Base-by-base conservation (phyloP, 2,797 vertebrate species). In the Emydoidea blandingii region DNA sequence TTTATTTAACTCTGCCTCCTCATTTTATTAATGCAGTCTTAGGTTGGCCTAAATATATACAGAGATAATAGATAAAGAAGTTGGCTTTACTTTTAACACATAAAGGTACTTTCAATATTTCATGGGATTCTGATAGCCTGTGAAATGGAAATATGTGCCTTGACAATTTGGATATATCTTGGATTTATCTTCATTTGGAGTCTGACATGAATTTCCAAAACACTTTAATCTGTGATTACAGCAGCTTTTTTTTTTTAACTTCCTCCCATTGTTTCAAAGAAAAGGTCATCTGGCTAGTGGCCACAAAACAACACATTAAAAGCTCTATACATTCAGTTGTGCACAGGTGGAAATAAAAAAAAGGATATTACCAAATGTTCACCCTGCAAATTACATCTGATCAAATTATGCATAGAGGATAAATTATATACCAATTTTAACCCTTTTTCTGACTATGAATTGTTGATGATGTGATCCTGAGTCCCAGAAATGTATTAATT, bases 251-350 rank as follows among this genome's bases (percentile, higher is more conserved):
- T 86, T 56, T 65, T 91, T 93, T 88, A 84, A 82, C 90, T 97
- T 98, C 96, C 96, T 97, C 47, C 95, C 82, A 97, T 97, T 98
- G 96, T 98, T 96, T 34, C 2, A 62, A 5, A 91, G 90, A 72
- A 95, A 94, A 87, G 87, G 81, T 92, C 82, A 86, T 82, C 85
- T 88, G 86, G 88, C 86, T 84, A 62, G 62, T 34, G 41, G 25
- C 56, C 89, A 81, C 88, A 88, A 89, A 95, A 27, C 81, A 49
- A 72, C 78, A 76, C 81, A 41, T 14, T 79, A 44, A 31, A 76
- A 72, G 11, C 59, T 83, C 80, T 94, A 72, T 57, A 41, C 87
- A 72, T 95, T 72, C 76, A 93, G 87, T 68, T 76, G 1, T 3
- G 25, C 15, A 62, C 34, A 86, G 86, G 53, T 76, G 23, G 44